Evolutionary conservation across 2,797 vertebrate species (phyloP).

Genomic region (Leptatherina wallacei): DNA sequence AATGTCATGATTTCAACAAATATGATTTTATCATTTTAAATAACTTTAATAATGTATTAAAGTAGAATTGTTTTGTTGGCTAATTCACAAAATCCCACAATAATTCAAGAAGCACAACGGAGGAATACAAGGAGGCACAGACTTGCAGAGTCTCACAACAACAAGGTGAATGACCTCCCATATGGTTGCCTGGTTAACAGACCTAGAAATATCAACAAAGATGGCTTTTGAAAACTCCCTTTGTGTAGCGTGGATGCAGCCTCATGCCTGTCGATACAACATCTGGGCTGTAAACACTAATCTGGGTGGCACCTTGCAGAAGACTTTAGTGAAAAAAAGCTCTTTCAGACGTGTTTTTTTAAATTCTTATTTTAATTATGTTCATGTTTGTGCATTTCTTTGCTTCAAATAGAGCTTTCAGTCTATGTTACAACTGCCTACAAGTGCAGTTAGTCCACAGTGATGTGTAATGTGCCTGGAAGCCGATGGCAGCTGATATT

Average conservation of each 20-base stretch:
- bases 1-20: neutral
- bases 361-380: too few species aligned
- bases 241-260: neutral
- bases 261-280: neutral
- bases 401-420: conserved; percentile 4
- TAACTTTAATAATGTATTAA: neutral
- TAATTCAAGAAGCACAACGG: neutral
- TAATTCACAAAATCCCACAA: neutral
- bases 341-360: too few species aligned
- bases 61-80: neutral
- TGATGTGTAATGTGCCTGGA: neutral
- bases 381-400: neutral
- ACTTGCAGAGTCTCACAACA: conserved; percentile 8
- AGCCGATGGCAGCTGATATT: conserved; percentile 26
- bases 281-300: neutral
- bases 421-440: neutral
- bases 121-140: neutral
- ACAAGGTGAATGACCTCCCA: conserved; percentile 2
- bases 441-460: neutral
- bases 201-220: neutral
- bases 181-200: conserved; percentile 1
- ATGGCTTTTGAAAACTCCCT: conserved; percentile 1
- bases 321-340: neutral
- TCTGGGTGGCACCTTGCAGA: neutral
- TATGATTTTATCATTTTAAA: neutral